Evolutionary conservation across 2,888 invertebrate species (phyloP), one percentile per base, ranked within the genome.

Genomic region (Alloplasta piceator): DNA sequence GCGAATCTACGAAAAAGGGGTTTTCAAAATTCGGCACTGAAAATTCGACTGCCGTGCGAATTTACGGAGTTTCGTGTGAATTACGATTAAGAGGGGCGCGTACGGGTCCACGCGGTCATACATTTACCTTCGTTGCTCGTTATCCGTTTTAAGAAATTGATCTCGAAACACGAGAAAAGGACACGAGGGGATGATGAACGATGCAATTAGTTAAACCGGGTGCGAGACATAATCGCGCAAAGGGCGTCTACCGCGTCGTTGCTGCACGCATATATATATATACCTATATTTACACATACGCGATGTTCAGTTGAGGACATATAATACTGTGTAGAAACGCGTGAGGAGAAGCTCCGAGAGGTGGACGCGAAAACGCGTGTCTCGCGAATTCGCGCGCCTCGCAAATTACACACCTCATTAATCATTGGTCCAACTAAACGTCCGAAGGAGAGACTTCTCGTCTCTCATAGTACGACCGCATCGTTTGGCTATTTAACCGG

Each of bases 371-470:
- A 26, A 26, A 26, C 26, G 66, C 52, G 60, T 56, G 67, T 64
- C 77, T 61, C 58, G 26, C 26, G 76, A 50, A 67, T 68, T 80
- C 70, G 70, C 77, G 52, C 74, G 75, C 66, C 82, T 75, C 66
- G 78, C 82, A 78, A 82, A 78, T 82, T 82, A 78, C 82, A 82
- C 82, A 82, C 75, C 82, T 82, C 82, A 78, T 82, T 82, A 78
- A 82, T 82, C 82, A 82, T 82, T 75, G 56, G 71, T 63, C 71
- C 74, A 75, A 75, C 78, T 68, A 72, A 82, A 78, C 60, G 82
- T 78, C 78, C 39, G 67, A 67, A 56, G 1, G 39, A 36, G 52
- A 67, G 14, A 26, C 52, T 68, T 66, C 38, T 70, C 60, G 61
- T 16, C 46, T 70, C 76, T 64, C 63, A 16, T 66, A 1, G 26